A percentile compares a stretch with the other conserved stretches of the same genome.
Conservation (phyloP, 2,888 invertebrate genomes). For the Cerastoderma edule region DNA sequence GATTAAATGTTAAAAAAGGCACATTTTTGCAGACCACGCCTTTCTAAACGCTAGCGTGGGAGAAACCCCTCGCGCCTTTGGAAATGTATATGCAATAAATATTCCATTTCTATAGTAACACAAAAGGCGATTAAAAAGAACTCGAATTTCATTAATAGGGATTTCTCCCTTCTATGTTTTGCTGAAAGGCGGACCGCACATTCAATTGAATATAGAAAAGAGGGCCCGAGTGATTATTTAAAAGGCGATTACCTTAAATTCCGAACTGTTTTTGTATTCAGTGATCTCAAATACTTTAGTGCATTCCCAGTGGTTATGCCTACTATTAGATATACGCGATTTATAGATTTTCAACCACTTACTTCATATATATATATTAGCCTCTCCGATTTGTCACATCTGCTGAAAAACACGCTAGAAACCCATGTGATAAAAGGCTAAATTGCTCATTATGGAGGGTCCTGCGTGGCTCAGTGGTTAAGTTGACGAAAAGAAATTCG, state of each 20-base stretch:
- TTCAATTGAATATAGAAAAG: constrained; percentile 20
- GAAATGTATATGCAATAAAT: constrained; percentile 36
- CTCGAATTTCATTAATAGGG: constrained; percentile 30
- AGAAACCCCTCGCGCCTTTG: constrained; percentile 21
- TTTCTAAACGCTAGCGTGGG: constrained; percentile 18
- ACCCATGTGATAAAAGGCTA: no score
- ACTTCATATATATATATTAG: no score
- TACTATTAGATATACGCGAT: no score
- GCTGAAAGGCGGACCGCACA: constrained; percentile 11
- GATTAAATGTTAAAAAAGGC: no score
- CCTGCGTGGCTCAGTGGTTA: no score
- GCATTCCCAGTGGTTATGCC: no score
- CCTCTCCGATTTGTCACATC: no score
- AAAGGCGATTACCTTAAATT: constrained; percentile 23
- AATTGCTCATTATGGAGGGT: no score
- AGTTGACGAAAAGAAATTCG: no score
- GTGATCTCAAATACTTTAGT: constrained; percentile 14
- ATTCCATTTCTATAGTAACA: constrained; percentile 31
- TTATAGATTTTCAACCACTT: no score
- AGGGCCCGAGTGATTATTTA: constrained; percentile 25
- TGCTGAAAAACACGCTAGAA: no score
- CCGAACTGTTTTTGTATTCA: constrained; percentile 19
- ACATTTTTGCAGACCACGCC: no score
- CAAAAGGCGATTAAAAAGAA: constrained; percentile 29
- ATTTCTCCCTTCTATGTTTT: constrained; percentile 7